Percentiles rank a stretch among this genome's conserved stretches.
These are phyloP conservation scores for Hemithea aestivaria DNA, from an alignment of 2,888 invertebrate genomes.

Conservation along the genomic window DNA sequence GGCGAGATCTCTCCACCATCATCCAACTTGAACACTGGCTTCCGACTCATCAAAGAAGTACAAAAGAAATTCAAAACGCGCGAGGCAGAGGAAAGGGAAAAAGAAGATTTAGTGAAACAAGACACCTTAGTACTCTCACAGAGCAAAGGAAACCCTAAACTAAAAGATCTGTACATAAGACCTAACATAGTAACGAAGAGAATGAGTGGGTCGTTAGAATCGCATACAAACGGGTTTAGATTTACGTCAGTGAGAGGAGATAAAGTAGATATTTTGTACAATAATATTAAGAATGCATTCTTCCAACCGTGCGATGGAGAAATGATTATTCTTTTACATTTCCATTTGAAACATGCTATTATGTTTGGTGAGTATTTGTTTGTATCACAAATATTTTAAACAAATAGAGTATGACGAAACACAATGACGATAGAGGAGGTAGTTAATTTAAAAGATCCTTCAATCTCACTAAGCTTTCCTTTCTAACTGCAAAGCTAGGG, in stretches of 20 bases:
- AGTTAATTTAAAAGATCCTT: too few relatives aligned
- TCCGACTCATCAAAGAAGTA: conserved; percentile 98
- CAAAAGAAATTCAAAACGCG: conserved; percentile 99
- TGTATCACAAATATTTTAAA: too few relatives aligned
- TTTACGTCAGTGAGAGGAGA: conserved; percentile 99
- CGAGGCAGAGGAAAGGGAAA: conserved; percentile 98
- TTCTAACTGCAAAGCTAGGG: too few relatives aligned
- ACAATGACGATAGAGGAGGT: too few relatives aligned
- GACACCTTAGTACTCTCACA: conserved; percentile 96
- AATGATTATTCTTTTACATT: conserved; percentile 99
- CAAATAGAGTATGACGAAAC: too few relatives aligned
- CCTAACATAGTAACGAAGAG: conserved; percentile 99
- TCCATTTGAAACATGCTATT: conserved; percentile 99
- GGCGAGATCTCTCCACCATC: conserved; percentile 97
- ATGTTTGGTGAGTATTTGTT: conserved; percentile 94
- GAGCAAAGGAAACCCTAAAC: conserved; percentile 97
- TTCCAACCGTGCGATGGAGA: conserved; percentile 99
- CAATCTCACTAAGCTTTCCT: too few relatives aligned
- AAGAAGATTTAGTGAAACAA: conserved; percentile 99
- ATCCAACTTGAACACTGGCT: conserved; percentile 96
- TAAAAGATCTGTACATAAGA: conserved; percentile 98
- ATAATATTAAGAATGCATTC: conserved; percentile 99
- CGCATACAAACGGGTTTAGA: conserved; percentile 97
- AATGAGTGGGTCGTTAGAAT: conserved; percentile 95
- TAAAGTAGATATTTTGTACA: conserved; percentile 99